Evolutionary conservation across 23 tunicate genomes (phyloP).

Genomic region (Styela clava): DNA sequence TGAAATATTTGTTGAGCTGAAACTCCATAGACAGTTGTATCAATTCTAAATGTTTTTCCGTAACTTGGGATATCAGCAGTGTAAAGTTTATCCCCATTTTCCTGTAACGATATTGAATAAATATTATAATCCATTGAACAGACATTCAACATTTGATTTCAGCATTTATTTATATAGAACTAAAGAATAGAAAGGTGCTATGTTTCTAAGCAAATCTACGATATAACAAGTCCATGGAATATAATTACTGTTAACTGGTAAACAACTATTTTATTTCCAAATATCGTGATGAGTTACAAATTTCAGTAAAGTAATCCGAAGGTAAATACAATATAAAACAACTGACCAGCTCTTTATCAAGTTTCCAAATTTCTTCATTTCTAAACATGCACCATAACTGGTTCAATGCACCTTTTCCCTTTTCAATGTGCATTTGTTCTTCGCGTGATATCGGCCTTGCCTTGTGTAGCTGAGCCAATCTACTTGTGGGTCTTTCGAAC

Average conservation of each 20-base stretch:
- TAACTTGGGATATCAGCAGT: slow-evolving; percentile 46
- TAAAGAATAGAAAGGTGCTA: too few relatives aligned
- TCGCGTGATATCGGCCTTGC: slow-evolving; percentile 9
- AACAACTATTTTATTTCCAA: too few relatives aligned
- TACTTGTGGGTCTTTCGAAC: background rate
- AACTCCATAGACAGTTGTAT: slow-evolving; percentile 21
- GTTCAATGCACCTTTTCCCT: slow-evolving; percentile 52
- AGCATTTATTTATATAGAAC: too few relatives aligned
- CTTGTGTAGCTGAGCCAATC: too few relatives aligned
- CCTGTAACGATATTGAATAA: too few relatives aligned
- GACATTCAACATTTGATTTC: too few relatives aligned
- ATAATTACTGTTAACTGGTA: too few relatives aligned
- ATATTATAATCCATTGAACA: background rate
- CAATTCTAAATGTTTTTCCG: slow-evolving; percentile 81
- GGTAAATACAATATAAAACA: background rate
- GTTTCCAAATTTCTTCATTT: slow-evolving; percentile 55
- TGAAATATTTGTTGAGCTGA: slow-evolving; percentile 53
- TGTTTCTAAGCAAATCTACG: too few relatives aligned
- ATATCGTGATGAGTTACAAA: background rate
- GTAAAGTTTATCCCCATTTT: slow-evolving; percentile 68
- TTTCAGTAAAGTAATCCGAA: background rate
- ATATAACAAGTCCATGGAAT: too few relatives aligned
- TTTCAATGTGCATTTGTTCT: slow-evolving; percentile 18
- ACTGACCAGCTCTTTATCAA: slow-evolving; percentile 64
- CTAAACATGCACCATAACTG: slow-evolving; percentile 48